Evolutionary conservation across 2,888 invertebrate species (phyloP).

Genomic region (Leptodirus hochenwartii): DNA sequence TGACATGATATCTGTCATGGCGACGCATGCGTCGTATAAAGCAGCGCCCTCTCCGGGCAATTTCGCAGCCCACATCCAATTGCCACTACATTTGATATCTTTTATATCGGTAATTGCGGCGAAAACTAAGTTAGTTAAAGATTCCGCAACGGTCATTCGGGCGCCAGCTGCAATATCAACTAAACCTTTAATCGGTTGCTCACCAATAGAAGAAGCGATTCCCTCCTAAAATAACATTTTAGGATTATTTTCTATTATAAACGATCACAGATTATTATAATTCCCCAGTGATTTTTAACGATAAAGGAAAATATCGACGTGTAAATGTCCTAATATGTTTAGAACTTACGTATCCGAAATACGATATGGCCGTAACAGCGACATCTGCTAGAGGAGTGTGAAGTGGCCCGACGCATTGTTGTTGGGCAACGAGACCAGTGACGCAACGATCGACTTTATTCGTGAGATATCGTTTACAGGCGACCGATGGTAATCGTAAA

Average conservation of each 20-base stretch:
- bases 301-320: too few species aligned
- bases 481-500: conserved; percentile 74
- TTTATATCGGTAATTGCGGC: conserved; percentile 43
- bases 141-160: conserved; percentile 86
- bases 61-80: conserved; percentile 99
- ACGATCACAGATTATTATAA: too few species aligned
- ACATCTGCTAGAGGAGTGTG: conserved; percentile 94
- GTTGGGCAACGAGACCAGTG: conserved; percentile 87
- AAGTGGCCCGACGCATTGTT: conserved; percentile 94
- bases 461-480: conserved; percentile 87
- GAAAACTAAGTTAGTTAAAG: conserved; percentile 78
- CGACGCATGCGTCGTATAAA: conserved; percentile 69
- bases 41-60: conserved; percentile 80
- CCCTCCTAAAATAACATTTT: conserved; percentile 36
- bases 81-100: conserved; percentile 97
- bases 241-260: conserved; percentile 2
- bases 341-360: conserved; percentile 49
- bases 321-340: too few species aligned
- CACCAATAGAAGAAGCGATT: conserved; percentile 88
- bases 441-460: conserved; percentile 94
- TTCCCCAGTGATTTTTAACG: too few species aligned
- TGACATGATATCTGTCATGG: conserved; percentile 74
- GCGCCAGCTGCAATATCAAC: conserved; percentile 74
- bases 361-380: conserved; percentile 74
- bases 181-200: conserved; percentile 89